Evolutionary conservation across 2,797 vertebrate species (phyloP), one percentile per base, ranked within the genome.

Genomic region (Astyanax mexicanus): DNA sequence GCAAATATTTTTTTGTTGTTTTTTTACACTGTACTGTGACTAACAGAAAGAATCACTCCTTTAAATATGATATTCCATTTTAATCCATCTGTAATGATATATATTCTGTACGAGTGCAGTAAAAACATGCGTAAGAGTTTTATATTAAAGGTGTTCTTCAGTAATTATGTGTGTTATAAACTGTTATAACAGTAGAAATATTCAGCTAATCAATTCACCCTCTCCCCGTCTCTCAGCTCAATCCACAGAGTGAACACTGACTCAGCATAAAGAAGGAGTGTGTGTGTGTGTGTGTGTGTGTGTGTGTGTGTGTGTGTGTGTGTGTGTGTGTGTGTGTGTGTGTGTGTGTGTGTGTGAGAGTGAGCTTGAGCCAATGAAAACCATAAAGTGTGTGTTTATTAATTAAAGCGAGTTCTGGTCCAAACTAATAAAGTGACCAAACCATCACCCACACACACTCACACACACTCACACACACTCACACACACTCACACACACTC

Each of bases 401-500:
- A 62, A 25, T 70, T 68, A 76, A 69, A 69, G 78, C 42, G 37
- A 38, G 29, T 29, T 47, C 21, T 75, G 72, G 32, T 55, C 76
- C 80, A 49, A 75, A 80, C 80, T 75, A 75, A 70, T 71, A 42
- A 79, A 80, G 73, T 76, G 78, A 38, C 37, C 27, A 37, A 32
- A 44, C 51, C 37, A 66, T 71, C 32, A 79, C 23, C 27, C 64
- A 58, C 71, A 79, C 77, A 75, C 66, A 75, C n/a, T 17, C 79
- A 65, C 17, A 15, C 21, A 1, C 27, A 27, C 15, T 29, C 13
- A 45, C 44, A 17, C 44, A 17, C 44, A 17, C 44, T 17, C 44
- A 17, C 44, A 17, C n/a, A n/a, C n/a, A n/a, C n/a, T n/a, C n/a
- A n/a, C n/a, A n/a, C n/a, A n/a, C n/a, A n/a, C n/a, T n/a, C n/a